Evolutionary conservation across 2,797 vertebrate species (phyloP).

Genomic region (Erethizon dorsatum): DNA sequence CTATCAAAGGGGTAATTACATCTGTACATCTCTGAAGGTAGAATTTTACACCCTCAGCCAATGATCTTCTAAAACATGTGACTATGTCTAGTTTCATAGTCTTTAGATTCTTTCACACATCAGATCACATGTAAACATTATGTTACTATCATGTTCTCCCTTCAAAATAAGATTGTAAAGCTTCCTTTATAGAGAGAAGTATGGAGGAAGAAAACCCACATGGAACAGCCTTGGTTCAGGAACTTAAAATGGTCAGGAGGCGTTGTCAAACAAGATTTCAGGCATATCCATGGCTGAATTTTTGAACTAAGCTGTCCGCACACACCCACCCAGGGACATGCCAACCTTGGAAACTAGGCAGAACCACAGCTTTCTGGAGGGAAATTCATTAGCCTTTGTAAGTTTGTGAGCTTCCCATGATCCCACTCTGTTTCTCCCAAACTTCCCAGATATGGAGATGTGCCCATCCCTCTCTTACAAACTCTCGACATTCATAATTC

Average conservation of each 20-base stretch:
- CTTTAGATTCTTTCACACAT: not conserved
- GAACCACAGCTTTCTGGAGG: not conserved
- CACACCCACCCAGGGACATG: not conserved
- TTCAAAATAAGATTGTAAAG: not conserved
- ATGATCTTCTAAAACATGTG: accelerated
- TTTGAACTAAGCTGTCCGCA: not conserved
- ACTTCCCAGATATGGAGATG: not conserved
- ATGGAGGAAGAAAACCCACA: not conserved
- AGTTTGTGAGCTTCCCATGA: not conserved
- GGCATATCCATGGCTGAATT: not conserved
- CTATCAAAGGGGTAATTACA: not conserved
- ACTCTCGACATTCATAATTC: not conserved
- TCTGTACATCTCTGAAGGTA: not conserved
- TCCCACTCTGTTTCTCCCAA: not conserved
- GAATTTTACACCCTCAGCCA: not conserved
- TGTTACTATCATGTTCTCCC: not conserved
- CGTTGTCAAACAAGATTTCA: not conserved
- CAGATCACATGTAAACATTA: not conserved
- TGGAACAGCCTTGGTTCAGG: not conserved
- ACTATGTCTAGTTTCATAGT: not conserved
- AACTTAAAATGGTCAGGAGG: not conserved
- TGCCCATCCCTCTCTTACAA: no score
- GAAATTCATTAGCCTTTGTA: not conserved
- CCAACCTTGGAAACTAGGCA: not conserved
- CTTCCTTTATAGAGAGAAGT: not conserved